Evolutionary conservation across 1,140 invertebrate genomes (phyloP).

Genomic region (Rhynchophorus ferrugineus): DNA sequence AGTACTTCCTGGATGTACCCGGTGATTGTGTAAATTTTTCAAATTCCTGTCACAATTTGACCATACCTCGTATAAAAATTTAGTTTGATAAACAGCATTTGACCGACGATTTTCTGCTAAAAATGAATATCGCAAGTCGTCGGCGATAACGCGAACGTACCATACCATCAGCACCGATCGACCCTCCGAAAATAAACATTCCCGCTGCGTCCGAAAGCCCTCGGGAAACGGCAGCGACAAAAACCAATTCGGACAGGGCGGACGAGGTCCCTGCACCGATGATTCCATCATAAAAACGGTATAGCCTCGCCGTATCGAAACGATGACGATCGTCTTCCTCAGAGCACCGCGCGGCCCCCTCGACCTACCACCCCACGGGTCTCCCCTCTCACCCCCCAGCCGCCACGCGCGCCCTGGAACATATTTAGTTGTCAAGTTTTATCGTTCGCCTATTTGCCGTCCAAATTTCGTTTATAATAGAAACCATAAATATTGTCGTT

Average conservation of each 20-base stretch:
- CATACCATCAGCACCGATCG: no score
- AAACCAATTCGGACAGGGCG: neutral
- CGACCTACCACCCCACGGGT: no score
- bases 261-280: neutral
- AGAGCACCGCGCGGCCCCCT: slow-evolving; percentile 18
- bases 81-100: no score
- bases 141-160: no score
- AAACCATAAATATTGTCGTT: slow-evolving; percentile 19
- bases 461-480: slow-evolving; percentile 21
- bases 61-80: no score
- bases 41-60: no score
- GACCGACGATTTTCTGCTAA: no score
- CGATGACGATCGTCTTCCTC: slow-evolving; percentile 13
- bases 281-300: slow-evolving; percentile 19
- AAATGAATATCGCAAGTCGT: no score
- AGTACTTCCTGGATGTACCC: no score
- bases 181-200: neutral
- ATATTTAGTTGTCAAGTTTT: slow-evolving; percentile 22
- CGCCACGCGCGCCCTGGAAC: no score
- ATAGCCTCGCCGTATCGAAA: slow-evolving; percentile 12
- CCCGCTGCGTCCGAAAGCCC: neutral
- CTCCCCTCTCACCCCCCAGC: no score
- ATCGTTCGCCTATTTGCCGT: slow-evolving; percentile 16
- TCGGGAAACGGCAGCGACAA: neutral
- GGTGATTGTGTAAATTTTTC: no score